Evolutionary conservation across 2,797 vertebrate genomes (phyloP).

Genomic region (Lepilemur septentrionalis): DNA sequence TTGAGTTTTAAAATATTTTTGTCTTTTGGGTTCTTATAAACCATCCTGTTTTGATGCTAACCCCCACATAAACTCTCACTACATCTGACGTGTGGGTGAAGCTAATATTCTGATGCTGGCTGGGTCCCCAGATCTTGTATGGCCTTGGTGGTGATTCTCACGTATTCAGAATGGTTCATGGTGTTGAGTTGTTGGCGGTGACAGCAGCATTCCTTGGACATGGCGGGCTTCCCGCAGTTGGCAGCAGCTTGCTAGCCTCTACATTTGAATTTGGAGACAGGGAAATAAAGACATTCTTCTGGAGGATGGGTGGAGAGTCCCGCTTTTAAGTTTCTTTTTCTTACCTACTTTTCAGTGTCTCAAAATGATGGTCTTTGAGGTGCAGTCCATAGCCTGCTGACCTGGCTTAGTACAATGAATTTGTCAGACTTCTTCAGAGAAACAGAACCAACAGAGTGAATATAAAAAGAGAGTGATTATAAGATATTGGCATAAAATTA

Average conservation of each 20-base stretch:
- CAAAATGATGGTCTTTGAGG: background rate
- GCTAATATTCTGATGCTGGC: background rate
- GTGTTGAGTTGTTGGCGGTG: background rate
- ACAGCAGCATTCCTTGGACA: background rate
- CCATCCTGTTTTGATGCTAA: background rate
- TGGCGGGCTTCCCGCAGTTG: background rate
- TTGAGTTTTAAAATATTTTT: background rate
- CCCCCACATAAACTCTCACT: background rate
- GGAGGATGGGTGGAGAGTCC: background rate
- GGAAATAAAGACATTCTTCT: background rate
- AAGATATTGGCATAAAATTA: background rate
- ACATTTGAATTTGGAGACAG: background rate
- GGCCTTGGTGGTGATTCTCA: background rate
- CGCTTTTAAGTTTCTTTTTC: background rate
- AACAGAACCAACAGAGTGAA: background rate
- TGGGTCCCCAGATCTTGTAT: background rate
- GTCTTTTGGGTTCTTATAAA: background rate
- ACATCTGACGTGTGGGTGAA: background rate
- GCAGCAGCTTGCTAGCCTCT: background rate
- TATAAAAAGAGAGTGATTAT: background rate
- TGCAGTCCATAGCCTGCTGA: background rate
- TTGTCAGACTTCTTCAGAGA: background rate
- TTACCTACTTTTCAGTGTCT: background rate
- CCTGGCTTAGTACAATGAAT: background rate
- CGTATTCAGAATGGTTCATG: background rate